A percentile compares a stretch with the other conserved stretches of the same genome.
Evolutionary conservation across 1,140 invertebrate genomes (phyloP).

Genomic region (Metaphire vulgaris): DNA sequence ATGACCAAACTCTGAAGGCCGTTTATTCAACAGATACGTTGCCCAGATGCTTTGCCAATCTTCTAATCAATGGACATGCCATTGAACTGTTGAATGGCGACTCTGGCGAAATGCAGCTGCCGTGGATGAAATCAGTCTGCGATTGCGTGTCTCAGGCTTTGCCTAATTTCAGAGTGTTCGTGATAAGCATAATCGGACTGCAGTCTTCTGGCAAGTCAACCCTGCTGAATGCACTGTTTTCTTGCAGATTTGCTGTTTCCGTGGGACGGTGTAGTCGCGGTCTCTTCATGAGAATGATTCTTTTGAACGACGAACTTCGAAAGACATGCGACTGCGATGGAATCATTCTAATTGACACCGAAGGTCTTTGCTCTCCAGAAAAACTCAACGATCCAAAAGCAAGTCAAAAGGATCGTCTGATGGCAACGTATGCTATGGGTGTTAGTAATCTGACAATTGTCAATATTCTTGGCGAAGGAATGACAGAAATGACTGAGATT

Average conservation of each 20-base stretch:
- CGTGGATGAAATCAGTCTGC: background rate
- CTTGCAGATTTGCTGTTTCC: constrained; percentile 22
- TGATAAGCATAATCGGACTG: constrained; percentile 20
- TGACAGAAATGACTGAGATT: background rate
- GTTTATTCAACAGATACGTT: background rate
- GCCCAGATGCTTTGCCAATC: background rate
- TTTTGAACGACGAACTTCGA: background rate
- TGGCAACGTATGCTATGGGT: background rate
- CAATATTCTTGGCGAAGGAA: background rate
- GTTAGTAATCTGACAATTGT: background rate
- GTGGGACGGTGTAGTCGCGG: constrained; percentile 29
- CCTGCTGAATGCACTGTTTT: constrained; percentile 24
- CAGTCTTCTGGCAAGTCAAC: constrained; percentile 27
- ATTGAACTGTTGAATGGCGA: constrained; percentile 17
- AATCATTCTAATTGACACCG: background rate
- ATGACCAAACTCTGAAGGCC: background rate
- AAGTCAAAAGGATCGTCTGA: background rate
- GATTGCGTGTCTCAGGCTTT: background rate
- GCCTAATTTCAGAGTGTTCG: background rate
- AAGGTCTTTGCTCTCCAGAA: background rate
- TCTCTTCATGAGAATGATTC: constrained; percentile 10
- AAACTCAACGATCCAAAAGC: background rate
- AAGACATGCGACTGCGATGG: background rate
- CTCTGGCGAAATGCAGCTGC: background rate
- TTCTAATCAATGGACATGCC: constrained; percentile 11